A percentile compares a stretch with the other conserved stretches of the same genome.
These are phyloP conservation scores for Allacma fusca DNA, from an alignment of 2,888 invertebrate genomes.

Conservation along the genomic window DNA sequence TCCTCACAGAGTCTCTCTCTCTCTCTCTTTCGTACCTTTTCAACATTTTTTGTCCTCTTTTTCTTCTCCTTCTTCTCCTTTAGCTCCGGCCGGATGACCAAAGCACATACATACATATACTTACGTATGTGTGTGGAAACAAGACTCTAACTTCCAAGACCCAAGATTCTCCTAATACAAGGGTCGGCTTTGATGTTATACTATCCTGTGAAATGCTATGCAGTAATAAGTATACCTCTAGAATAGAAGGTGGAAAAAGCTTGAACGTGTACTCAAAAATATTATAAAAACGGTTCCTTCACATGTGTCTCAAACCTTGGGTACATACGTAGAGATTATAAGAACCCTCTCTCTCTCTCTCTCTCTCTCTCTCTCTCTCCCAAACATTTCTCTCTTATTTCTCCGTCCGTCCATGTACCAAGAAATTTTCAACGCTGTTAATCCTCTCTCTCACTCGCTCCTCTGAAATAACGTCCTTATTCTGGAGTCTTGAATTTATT, in stretches of 20 bases:
- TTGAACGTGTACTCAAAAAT: not conserved
- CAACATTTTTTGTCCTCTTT: slow-evolving; percentile 16
- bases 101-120: not conserved
- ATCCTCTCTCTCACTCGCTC: slow-evolving; percentile 3
- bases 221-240: no score
- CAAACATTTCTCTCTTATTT: slow-evolving; percentile 1
- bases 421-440: slow-evolving; percentile 16
- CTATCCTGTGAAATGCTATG: no score
- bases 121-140: no score
- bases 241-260: no score
- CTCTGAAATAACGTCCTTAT: slow-evolving; percentile 16
- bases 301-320: slow-evolving; percentile 1
- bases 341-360: slow-evolving; percentile 10
- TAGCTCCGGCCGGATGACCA: slow-evolving; percentile 16
- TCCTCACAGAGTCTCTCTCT: not conserved
- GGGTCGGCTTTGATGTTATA: no score
- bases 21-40: not conserved
- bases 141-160: no score
- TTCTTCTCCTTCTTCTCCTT: slow-evolving; percentile 5
- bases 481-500: slow-evolving; percentile 16
- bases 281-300: not conserved
- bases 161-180: no score
- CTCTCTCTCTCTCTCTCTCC: not conserved
- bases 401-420: slow-evolving; percentile 4
- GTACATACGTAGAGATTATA: not conserved